Base-by-base conservation (phyloP, 2,888 invertebrate species). In the Athalia rosae region DNA sequence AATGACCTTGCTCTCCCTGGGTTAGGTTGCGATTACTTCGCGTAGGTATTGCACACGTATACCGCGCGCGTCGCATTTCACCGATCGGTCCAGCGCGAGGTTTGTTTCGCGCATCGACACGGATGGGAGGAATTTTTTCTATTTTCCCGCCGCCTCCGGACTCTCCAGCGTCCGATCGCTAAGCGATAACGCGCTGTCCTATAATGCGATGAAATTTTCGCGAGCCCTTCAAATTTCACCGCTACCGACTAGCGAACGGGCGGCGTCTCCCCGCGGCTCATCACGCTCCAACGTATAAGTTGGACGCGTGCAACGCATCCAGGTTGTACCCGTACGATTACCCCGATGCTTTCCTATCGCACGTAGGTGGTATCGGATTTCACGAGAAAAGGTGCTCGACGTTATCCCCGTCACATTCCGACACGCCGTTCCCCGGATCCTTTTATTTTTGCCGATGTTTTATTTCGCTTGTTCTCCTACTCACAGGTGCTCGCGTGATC, bases 21-120 rank as follows among this genome's bases (percentile, higher is more conserved):
- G 61, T 62, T 74, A 74, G 74, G 48, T 74, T 74, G 58, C 69
- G 56, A 56, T 71, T 43, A 45, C 58, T 50, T 28, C 28, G 50
- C 41, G 45, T 67, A 15, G 9, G 50, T 67, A 4, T 7, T 28
- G 28, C 28, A 28, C 28, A 28, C n/a, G n/a, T n/a, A n/a, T n/a
- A n/a, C n/a, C n/a, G n/a, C n/a, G n/a, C n/a, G n/a, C n/a, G n/a
- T 28, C 28, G 28, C 28, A 28, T 28, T 28, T 28, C 28, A 28
- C 28, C 28, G 28, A 28, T 28, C 28, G 28, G 28, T 28, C 28
- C 28, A 28, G 28, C 2, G 28, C 28, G 2, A 28, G 28, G 28
- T 28, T 28, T 28, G 28, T 28, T 28, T 28, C 28, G 0, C 28
- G 28, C 2, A 28, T 28, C 28, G 28, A 28, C 28, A 28, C 2